Base-by-base conservation (phyloP, 2,113 vertebrate genomes). In the Sialia sialis region DNA sequence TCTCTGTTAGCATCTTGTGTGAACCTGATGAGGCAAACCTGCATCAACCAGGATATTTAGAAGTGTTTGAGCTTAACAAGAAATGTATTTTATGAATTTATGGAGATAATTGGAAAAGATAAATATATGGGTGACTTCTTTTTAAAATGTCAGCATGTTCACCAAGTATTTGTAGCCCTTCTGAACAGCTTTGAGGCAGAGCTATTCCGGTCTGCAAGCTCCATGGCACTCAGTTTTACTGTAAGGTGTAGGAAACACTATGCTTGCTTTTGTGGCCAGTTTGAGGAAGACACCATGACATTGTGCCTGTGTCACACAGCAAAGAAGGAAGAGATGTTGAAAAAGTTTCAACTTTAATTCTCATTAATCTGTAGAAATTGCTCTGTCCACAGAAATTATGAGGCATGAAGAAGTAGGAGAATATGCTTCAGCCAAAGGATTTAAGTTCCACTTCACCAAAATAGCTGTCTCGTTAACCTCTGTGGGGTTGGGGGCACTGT, bases 1-100 rank as follows among this genome's bases (percentile, higher is more conserved):
- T 67, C 59, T 5, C 0, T 30, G 12, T 73, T 88, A 67, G 41
- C 63, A 43, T 90, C 72, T 89, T 83, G 48, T 55, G 67, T 85
- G 83, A 89, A 87, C 55, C 18, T 48, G 23, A 32, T 62, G 84
- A 66, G 51, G 70, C 75, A 95, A 93, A 69, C 18, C 7, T 93
- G 60, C 48, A 81, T 70, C 68, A 90, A 10, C 56, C 6, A 2
- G 67, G 60, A 69, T 59, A 29, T 80, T 66, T 44, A 76, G 19
- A 86, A 67, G 36, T 5, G 16, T 56, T 86, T 88, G 67, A 73
- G 64, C 67, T 95, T 79, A 66, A 59, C 11, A 30, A 86, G 39
- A 85, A 91, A 68, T 77, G 89, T 82, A 82, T 70, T 82, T 89
- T 70, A 72, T 19, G 9, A 62, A 34, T 90, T 89, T 80, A 58